Evolutionary conservation across 2,888 invertebrate species (phyloP), one percentile per base, ranked within the genome.

Genomic region (Tachystola acroxantha): DNA sequence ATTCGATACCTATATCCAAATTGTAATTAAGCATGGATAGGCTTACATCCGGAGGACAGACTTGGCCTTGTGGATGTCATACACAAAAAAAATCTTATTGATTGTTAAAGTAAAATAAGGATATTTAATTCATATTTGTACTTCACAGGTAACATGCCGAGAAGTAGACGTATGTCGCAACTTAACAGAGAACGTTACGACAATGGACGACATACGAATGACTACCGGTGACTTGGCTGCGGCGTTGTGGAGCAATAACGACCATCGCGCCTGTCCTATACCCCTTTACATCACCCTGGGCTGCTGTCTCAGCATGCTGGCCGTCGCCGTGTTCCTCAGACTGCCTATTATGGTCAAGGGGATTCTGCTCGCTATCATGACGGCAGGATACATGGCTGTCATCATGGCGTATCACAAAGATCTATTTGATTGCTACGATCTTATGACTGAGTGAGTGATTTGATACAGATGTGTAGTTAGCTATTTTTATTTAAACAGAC

Each of bases 261-360:
- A 93, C 43, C 95, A 96, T 66, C 88, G 95, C 33, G 92, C 92
- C 10, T 96, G 96, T 58, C 94, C 94, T 0, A 81, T 96, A 37
- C 97, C 97, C 0, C 92, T 96, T 40, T 97, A 97, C 75, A 93
- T 96, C 27, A 92, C 95, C 3, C 79, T 96, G 9, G 95, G 95
- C 7, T 95, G 96, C 56, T 91, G 95, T 36, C 88, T 97, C 49
- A 94, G 94, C 35, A 94, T 94, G 79, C 88, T 97, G 39, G 92
- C 94, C 0, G 94, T 96, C 16, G 94, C 96, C 0, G 91, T 96
- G 40, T 97, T 96, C 76, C 88, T 96, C 34, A 88, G 90, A 44
- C 88, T 97, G 34, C 95, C 96, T 6, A 94, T 96, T 48, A 76
- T 95, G 46, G 89, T 96, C 45, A 96, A 97, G 78, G 91, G 94